Evolutionary conservation across 2,888 invertebrate species (phyloP).

Genomic region (Hylaea fasciaria): DNA sequence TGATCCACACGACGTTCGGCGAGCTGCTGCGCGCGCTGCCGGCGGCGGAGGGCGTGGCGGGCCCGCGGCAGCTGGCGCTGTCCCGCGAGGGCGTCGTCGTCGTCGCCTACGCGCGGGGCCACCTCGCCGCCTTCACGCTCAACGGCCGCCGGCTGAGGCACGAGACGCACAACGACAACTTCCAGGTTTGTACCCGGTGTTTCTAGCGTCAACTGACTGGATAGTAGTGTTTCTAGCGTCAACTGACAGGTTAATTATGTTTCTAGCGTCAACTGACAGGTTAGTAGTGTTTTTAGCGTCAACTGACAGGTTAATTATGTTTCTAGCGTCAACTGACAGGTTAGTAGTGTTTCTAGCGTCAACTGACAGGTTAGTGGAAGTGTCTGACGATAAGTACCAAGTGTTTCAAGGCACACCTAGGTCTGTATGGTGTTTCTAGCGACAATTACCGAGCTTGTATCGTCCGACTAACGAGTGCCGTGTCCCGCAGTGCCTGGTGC

Average conservation of each 20-base stretch:
- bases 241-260: too few species aligned
- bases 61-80: constrained; percentile 95
- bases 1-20: constrained; percentile 99
- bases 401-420: too few species aligned
- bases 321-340: background rate
- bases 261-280: too few species aligned
- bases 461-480: too few species aligned
- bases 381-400: too few species aligned
- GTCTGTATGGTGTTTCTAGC: too few species aligned
- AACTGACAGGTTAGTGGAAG: too few species aligned
- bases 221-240: background rate
- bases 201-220: background rate
- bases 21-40: constrained; percentile 97
- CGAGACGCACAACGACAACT: constrained; percentile 97
- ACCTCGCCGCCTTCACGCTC: constrained; percentile 97
- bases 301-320: too few species aligned
- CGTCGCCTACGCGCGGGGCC: constrained; percentile 96
- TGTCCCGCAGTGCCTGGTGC: constrained; percentile 93
- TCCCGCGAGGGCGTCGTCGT: constrained; percentile 98
- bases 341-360: too few species aligned
- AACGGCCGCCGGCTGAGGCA: constrained; percentile 95
- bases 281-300: too few species aligned
- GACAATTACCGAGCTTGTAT: too few species aligned
- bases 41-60: constrained; percentile 87
- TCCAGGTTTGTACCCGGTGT: constrained; percentile 83